Evolutionary conservation across 2,797 vertebrate genomes (phyloP).

Genomic region (Austrolebias charrua): DNA sequence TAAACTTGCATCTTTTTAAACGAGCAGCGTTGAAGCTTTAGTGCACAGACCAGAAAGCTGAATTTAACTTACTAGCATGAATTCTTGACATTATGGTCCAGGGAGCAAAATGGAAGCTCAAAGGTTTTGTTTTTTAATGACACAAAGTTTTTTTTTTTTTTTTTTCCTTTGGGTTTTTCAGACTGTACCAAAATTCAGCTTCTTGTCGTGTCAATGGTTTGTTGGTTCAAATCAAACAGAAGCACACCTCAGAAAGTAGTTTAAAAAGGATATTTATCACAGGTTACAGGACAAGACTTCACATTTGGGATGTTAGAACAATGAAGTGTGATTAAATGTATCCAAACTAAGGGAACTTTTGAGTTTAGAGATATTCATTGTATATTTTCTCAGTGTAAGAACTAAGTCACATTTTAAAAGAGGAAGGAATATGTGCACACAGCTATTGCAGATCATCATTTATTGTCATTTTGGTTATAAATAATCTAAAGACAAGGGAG

Average conservation of each 20-base stretch:
- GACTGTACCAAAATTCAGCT: not conserved
- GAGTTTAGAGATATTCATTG: slow-evolving; percentile 14
- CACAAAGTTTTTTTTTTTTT: no score
- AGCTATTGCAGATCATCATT: no score
- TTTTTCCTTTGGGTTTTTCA: not conserved
- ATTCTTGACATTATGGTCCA: slow-evolving; percentile 5
- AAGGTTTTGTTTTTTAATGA: not conserved
- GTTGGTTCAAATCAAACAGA: not conserved
- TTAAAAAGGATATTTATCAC: not conserved
- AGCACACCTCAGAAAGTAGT: not conserved
- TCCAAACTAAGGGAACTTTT: slow-evolving; percentile 6
- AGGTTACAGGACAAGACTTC: not conserved
- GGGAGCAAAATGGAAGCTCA: not conserved
- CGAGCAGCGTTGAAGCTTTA: slow-evolving; percentile 12
- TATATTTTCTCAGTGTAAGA: not conserved
- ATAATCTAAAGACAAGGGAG: no score
- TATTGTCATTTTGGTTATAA: no score
- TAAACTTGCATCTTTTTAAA: slow-evolving; percentile 32
- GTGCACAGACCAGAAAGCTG: not conserved
- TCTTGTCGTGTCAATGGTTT: no score
- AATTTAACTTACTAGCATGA: slow-evolving; percentile 5
- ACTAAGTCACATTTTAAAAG: not conserved
- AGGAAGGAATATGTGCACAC: not conserved
- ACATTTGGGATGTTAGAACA: not conserved
- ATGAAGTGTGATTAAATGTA: not conserved